phyloP scores from a whole-genome alignment of 2,888 invertebrate species.

The Lepidonotus clava region DNA sequence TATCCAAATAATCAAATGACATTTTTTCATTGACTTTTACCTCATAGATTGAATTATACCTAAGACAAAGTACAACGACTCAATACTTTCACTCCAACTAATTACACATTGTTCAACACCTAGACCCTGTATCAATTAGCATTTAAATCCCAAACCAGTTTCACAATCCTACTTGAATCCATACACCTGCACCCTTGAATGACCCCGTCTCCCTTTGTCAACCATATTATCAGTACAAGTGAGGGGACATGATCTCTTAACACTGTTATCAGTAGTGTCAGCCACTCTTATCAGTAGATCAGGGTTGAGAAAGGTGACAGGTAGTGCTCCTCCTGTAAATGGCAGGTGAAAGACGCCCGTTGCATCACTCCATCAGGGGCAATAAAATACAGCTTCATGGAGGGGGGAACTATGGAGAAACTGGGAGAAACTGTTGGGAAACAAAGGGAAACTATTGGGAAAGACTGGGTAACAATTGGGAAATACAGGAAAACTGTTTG shows the following conservation, averaged over 20 bases:
- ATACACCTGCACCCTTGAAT: not conserved
- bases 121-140: not conserved
- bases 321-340: too few relatives aligned
- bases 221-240: conserved; percentile 20
- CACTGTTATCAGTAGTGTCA: not conserved
- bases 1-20: too few relatives aligned
- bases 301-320: not conserved
- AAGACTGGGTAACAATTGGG: too few relatives aligned
- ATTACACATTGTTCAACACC: not conserved
- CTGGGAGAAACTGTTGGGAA: too few relatives aligned
- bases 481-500: too few relatives aligned
- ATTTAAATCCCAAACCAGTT: not conserved
- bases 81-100: not conserved
- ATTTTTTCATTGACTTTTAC: too few relatives aligned
- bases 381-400: too few relatives aligned
- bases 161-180: not conserved
- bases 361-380: conserved; percentile 3
- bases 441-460: too few relatives aligned
- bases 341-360: not conserved
- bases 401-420: too few relatives aligned
- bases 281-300: not conserved
- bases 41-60: not conserved
- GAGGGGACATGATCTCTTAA: conserved; percentile 28
- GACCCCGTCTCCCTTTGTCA: not conserved
- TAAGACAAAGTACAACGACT: not conserved